phyloP scores from a whole-genome alignment of 92 coral and sea anemone species.

The Pocillopora meandrina region DNA sequence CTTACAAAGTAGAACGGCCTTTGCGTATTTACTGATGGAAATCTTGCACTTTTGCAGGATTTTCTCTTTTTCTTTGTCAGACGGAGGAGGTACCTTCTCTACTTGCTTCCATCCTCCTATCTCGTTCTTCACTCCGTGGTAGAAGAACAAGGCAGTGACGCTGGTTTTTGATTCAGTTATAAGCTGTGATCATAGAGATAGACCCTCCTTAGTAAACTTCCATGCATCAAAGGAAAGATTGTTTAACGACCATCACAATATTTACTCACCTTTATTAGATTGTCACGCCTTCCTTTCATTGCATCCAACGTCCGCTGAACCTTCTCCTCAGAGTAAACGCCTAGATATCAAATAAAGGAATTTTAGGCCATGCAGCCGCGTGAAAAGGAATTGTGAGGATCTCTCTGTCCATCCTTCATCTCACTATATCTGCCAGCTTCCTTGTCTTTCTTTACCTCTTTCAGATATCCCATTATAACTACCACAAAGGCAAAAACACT shows the following conservation, averaged over 20 bases:
- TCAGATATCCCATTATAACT: too few species aligned
- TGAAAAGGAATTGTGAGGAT: too few species aligned
- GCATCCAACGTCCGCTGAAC: constrained; percentile 52
- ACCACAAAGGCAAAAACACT: too few species aligned
- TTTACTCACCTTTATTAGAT: constrained; percentile 40
- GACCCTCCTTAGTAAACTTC: neutral
- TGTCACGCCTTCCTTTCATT: constrained; percentile 65
- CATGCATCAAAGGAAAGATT: neutral
- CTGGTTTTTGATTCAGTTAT: constrained; percentile 41
- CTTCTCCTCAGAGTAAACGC: constrained; percentile 65
- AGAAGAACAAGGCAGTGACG: constrained; percentile 64
- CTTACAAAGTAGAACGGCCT: constrained; percentile 62
- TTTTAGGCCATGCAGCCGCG: too few species aligned
- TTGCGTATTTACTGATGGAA: constrained; percentile 59
- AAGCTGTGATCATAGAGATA: constrained; percentile 7
- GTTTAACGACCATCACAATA: neutral
- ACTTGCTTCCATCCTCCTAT: constrained; percentile 54
- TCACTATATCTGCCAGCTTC: too few species aligned
- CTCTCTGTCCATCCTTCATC: too few species aligned
- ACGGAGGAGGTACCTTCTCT: constrained; percentile 15
- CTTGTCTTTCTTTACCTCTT: too few species aligned
- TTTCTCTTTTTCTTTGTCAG: constrained; percentile 22
- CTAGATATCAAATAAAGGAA: neutral
- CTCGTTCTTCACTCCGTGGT: constrained; percentile 64
- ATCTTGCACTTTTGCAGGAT: constrained; percentile 54